Evolutionary conservation across 2,888 invertebrate genomes (phyloP), one percentile per base, ranked within the genome.

Genomic region (Ceraclea dissimilis): DNA sequence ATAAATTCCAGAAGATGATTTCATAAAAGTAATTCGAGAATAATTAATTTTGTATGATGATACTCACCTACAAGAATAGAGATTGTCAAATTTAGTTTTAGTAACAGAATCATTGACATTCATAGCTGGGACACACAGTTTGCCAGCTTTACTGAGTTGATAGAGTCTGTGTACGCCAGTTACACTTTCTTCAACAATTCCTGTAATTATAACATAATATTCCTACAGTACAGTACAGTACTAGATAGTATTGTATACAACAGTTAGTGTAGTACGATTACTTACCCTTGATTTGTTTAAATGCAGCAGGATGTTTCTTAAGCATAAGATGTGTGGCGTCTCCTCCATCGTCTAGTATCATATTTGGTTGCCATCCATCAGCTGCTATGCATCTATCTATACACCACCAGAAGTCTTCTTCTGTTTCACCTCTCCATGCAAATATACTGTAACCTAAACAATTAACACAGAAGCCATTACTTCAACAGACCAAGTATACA

Each of bases 361-460:
- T 93, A 72, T 98, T 98, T 2, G 97, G 96, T 67, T 93, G 93
- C 97, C 97, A 98, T 66, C 86, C 85, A 64, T 92, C 90, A 0
- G 87, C 83, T 64, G 91, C 91, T 2, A 97, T 87, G 71, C 96
- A 95, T 68, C 90, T 90, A 73, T 97, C 96, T 65, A 97, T 97
- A 70, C 95, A 95, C 96, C 96, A 97, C 97, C 97, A 97, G 74
- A 97, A 97, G 66, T 97, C 97, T 68, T 97, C 96, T 70, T 97
- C 97, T 5, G 93, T 92, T 72, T 97, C 95, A 0, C 95, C 94
- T 54, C 95, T 88, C 97, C 97, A 97, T 11, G 96, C 93, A 76
- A 93, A 97, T 61, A 97, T 85, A 1, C 95, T 85, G 69, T 86
- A 90, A 11, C 88, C 88, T 77, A 63, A 44, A 51, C 16, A 31